Base-by-base conservation (phyloP, 2,797 vertebrate genomes). In the Muscicapa striata region DNA sequence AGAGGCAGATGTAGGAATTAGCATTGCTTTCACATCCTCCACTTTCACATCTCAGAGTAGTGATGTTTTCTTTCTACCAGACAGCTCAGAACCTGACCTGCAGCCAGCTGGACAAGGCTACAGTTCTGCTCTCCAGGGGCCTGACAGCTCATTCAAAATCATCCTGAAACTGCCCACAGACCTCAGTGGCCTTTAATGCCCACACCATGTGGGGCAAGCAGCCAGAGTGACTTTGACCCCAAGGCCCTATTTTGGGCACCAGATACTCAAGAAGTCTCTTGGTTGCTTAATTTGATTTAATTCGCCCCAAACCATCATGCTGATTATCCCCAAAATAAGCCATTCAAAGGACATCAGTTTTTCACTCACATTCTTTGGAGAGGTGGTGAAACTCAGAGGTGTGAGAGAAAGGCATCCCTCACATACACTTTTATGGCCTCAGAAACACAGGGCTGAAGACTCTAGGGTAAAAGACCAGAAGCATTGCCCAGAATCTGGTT, bases 1-100 rank as follows among this genome's bases (percentile, higher is more conserved):
- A 81, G 82, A 93, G 66, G 57, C 84, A 93, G 87, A 86, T 76
- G 87, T 63, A 95, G 74, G 55, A 93, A 93, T 90, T 82, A 91
- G 67, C 85, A 76, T 61, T 85, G 41, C 67, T 94, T 96, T 94
- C 82, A 81, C 91, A 88, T 94, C 52, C 48, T 86, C 29, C 67
- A 55, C 36, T 49, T 84, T 89, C 73, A 57, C 55, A 63, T 95
- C 62, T 87, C 55, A 46, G 58, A 38, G 19, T 51, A 87, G 46
- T 24, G 64, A 75, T 48, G 32, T 78, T 89, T 76, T 81, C 22
- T 81, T 52, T 88, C 63, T 49, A 57, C 30, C 36, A 86, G 51
- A 40, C 29, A 88, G 40, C 17, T 29, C 79, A 67, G 66, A 89
- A 81, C 45, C 62, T 84, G 62, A 81, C 67, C 76, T 70, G 49